These are phyloP conservation scores for Sinocyclocheilus maitianheensis DNA, from an alignment of 2,113 vertebrate species.

Conservation along the genomic window DNA sequence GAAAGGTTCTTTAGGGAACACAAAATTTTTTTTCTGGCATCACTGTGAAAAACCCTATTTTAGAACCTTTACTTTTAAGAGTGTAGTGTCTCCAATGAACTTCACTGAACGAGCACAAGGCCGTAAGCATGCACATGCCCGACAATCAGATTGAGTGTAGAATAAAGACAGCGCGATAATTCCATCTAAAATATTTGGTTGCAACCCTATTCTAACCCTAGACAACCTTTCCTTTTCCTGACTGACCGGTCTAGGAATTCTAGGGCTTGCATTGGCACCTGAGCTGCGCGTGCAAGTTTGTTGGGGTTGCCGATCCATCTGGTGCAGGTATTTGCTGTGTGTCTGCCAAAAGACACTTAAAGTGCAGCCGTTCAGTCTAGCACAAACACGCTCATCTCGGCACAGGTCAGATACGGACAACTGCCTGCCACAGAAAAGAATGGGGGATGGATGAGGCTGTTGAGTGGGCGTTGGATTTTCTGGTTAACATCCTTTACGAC, in stretches of 20 bases:
- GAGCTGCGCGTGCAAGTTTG: neutral
- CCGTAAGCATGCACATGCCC: too few relatives aligned
- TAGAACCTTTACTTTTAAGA: too few relatives aligned
- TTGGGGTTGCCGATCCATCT: constrained; percentile 62
- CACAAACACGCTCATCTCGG: constrained; percentile 69
- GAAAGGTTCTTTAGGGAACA: too few relatives aligned
- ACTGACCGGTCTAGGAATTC: neutral
- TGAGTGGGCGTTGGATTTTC: constrained; percentile 2
- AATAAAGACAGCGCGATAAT: too few relatives aligned
- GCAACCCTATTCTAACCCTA: too few relatives aligned
- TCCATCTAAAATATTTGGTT: neutral
- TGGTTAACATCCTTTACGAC: neutral
- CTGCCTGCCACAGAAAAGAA: constrained; percentile 30
- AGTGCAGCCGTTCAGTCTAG: constrained; percentile 66
- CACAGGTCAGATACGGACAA: constrained; percentile 49
- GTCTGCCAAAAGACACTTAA: constrained; percentile 70
- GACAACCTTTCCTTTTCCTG: neutral
- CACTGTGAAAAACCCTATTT: too few relatives aligned
- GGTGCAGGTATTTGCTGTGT: constrained; percentile 66
- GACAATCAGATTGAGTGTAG: too few relatives aligned
- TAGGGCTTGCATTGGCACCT: neutral
- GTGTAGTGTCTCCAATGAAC: too few relatives aligned
- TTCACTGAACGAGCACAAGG: too few relatives aligned
- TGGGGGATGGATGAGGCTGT: neutral
- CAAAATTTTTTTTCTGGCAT: too few relatives aligned